Evolutionary conservation across 2,888 invertebrate genomes (phyloP).

Genomic region (Brenthis daphne): DNA sequence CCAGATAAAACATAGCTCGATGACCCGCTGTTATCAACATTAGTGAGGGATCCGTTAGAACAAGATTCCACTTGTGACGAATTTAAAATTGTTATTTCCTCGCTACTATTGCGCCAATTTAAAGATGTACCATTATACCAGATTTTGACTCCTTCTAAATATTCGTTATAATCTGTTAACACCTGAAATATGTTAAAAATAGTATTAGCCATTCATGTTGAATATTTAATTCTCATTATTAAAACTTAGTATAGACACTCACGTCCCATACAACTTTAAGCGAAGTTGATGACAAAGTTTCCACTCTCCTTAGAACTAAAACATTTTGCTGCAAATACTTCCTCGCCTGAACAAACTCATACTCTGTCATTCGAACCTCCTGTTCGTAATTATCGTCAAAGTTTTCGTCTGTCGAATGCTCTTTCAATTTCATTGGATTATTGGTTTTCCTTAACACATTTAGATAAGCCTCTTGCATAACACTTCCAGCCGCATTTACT

Average conservation of each 20-base stretch:
- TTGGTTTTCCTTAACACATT: slow-evolving; percentile 73
- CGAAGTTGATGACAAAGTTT: slow-evolving; percentile 88
- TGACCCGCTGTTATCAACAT: slow-evolving; percentile 86
- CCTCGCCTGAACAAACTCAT: slow-evolving; percentile 90
- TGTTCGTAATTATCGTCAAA: slow-evolving; percentile 64
- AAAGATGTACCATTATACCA: slow-evolving; percentile 77
- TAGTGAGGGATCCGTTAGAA: slow-evolving; percentile 85
- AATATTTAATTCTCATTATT: slow-evolving; percentile 18
- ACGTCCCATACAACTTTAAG: slow-evolving; percentile 92
- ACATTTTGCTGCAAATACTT: slow-evolving; percentile 90
- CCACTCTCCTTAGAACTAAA: slow-evolving; percentile 86
- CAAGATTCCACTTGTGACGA: slow-evolving; percentile 61
- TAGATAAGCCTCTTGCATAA: slow-evolving; percentile 78
- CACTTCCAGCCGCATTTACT: slow-evolving; percentile 77
- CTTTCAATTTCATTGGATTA: slow-evolving; percentile 65
- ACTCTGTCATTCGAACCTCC: slow-evolving; percentile 83
- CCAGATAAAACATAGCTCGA: slow-evolving; percentile 89
- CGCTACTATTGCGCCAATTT: slow-evolving; percentile 72
- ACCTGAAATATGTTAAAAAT: slow-evolving; percentile 57
- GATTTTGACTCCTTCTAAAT: slow-evolving; percentile 87
- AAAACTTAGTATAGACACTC: slow-evolving; percentile 58
- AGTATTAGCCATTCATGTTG: slow-evolving; percentile 28
- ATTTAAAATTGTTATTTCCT: slow-evolving; percentile 59
- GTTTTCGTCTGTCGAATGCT: slow-evolving; percentile 59
- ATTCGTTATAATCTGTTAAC: slow-evolving; percentile 78